Percentiles rank a stretch among this genome's conserved stretches.
phyloP scores from a whole-genome alignment of 2,113 vertebrate genomes.

The Pithys albifrons region DNA sequence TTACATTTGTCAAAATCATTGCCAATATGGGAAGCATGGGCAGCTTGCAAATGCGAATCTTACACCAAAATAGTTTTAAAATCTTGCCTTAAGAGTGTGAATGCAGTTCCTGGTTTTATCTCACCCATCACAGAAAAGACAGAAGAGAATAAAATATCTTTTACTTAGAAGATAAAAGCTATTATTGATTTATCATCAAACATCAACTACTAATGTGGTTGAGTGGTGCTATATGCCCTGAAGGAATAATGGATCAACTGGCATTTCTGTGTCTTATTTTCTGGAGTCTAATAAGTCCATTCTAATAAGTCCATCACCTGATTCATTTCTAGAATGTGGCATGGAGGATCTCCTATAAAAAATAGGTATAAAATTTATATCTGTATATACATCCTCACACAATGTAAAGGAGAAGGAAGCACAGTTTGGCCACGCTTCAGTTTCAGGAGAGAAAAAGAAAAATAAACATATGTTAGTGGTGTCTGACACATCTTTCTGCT shows the following conservation, averaged over 20 bases:
- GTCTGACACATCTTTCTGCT: conserved; percentile 79
- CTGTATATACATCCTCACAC: background rate
- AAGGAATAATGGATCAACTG: conserved; percentile 64
- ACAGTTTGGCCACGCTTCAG: conserved; percentile 73
- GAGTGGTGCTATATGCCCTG: conserved; percentile 61
- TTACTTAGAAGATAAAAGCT: conserved; percentile 75
- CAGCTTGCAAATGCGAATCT: conserved; percentile 81
- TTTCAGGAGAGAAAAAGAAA: conserved; percentile 63
- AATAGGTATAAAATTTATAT: conserved; percentile 59
- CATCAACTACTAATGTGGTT: conserved; percentile 71
- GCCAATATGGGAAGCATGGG: conserved; percentile 81
- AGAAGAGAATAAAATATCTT: conserved; percentile 68
- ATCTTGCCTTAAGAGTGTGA: conserved; percentile 68
- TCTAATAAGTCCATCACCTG: conserved; percentile 43
- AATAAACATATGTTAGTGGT: conserved; percentile 80
- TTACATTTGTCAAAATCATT: conserved; percentile 85
- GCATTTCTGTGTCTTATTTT: conserved; percentile 57
- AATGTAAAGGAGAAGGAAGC: conserved; percentile 42
- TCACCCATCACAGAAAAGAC: background rate
- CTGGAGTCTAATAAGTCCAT: conserved; percentile 42
- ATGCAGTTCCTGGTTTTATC: conserved; percentile 65
- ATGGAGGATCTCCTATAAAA: conserved; percentile 41
- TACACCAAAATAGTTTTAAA: conserved; percentile 71
- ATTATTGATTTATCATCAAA: conserved; percentile 74
- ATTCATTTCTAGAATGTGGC: conserved; percentile 60